Conservation (phyloP, 2,888 invertebrate genomes). For the Tricholauxania praeusta region DNA sequence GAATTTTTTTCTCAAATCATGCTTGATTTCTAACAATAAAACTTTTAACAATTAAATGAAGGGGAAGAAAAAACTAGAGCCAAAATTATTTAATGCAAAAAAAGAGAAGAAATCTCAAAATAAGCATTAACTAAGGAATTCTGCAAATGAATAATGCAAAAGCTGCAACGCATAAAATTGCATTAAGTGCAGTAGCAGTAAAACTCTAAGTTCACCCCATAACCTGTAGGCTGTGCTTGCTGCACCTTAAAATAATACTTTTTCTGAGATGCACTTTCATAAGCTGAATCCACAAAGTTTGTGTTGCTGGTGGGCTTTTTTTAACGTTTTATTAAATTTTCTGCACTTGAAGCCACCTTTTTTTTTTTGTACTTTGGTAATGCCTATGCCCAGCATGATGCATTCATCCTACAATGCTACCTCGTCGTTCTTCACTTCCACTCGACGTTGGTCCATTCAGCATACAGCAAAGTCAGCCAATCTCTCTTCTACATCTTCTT, state of each 20-base stretch:
- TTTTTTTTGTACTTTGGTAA: background rate
- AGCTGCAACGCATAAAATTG: conserved; percentile 21
- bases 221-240: background rate
- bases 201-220: background rate
- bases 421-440: background rate
- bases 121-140: too few species aligned
- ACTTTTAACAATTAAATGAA: conserved; percentile 9
- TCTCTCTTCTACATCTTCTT: background rate
- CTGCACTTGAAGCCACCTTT: too few species aligned
- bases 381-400: background rate
- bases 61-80: background rate
- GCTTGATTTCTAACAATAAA: too few species aligned
- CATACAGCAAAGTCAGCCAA: background rate
- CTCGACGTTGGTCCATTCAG: background rate
- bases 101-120: background rate
- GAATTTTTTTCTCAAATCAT: too few species aligned
- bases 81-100: background rate
- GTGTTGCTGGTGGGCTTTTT: background rate
- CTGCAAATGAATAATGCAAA: background rate
- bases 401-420: background rate
- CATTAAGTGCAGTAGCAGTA: conserved; percentile 22
- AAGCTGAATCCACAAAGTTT: background rate
- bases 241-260: background rate
- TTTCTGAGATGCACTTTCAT: background rate
- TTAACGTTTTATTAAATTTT: too few species aligned